Percentiles rank a stretch among this genome's conserved stretches.
phyloP scores from a whole-genome alignment of 1,140 invertebrate species.

The Nasonia giraulti region DNA sequence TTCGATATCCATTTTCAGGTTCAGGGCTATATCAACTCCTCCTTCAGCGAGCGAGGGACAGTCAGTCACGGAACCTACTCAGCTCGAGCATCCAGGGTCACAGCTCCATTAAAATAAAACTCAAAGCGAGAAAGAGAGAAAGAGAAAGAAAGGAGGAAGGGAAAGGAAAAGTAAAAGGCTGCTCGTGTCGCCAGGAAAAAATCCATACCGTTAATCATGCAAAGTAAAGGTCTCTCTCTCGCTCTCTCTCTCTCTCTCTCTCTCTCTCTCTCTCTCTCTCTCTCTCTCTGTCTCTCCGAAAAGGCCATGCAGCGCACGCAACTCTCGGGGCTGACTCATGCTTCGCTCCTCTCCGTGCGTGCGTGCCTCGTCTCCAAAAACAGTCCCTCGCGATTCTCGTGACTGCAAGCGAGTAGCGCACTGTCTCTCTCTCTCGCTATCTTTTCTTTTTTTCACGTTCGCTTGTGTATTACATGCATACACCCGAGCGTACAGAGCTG shows the following conservation, averaged over 20 bases:
- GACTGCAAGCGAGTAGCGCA: not conserved
- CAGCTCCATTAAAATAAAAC: not conserved
- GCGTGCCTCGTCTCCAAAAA: constrained; percentile 10
- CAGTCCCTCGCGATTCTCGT: constrained; percentile 26
- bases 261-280: not conserved
- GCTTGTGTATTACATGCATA: not conserved
- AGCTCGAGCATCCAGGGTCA: not conserved
- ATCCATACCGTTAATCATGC: constrained; percentile 34
- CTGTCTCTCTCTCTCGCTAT: not conserved
- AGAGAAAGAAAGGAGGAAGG: not conserved
- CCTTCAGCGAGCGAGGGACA: not conserved
- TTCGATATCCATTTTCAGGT: constrained; percentile 11
- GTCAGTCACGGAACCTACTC: not conserved
- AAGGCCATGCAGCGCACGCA: not conserved
- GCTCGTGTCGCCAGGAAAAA: not conserved
- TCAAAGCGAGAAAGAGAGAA: not conserved
- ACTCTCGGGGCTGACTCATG: constrained; percentile 10
- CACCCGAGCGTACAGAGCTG: not conserved
- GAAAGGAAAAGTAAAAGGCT: not conserved
- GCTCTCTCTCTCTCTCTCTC: too few relatives aligned
- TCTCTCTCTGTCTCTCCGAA: not conserved
- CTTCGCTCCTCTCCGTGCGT: not conserved
- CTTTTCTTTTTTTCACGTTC: not conserved
- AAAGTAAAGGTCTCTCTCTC: constrained; percentile 17
- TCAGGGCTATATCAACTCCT: not conserved